Evolutionary conservation across 2,888 invertebrate genomes (phyloP).

Genomic region (Torymus tubicola): DNA sequence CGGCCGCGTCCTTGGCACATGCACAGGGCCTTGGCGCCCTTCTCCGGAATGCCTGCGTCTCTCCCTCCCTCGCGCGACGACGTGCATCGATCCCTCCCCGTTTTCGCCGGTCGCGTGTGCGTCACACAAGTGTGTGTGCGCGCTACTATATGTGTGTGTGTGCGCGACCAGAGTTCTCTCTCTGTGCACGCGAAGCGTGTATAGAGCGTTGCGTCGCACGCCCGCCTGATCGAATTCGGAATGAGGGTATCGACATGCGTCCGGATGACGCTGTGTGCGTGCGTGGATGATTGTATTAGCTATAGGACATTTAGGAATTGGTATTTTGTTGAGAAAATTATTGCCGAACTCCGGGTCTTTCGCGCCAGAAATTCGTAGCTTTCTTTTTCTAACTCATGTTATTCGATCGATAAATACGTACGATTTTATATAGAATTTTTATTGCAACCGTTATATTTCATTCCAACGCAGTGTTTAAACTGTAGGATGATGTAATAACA

Average conservation of each 20-base stretch:
- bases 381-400: too few species aligned
- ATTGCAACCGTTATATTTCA: too few species aligned
- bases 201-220: too few species aligned
- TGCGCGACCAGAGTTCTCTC: background rate
- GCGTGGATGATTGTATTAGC: background rate
- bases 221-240: conserved; percentile 24
- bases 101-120: conserved; percentile 20
- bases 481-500: too few species aligned
- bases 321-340: too few species aligned
- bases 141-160: background rate
- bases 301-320: background rate
- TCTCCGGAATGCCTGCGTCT: conserved; percentile 38
- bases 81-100: conserved; percentile 34
- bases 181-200: too few species aligned
- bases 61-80: conserved; percentile 22
- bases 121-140: conserved; percentile 15
- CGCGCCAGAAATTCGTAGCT: too few species aligned
- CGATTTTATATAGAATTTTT: too few species aligned
- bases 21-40: conserved; percentile 56
- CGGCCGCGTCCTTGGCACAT: background rate
- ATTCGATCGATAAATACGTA: too few species aligned
- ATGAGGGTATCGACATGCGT: conserved; percentile 41
- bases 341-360: too few species aligned
- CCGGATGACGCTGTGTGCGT: background rate
- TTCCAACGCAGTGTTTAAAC: too few species aligned